These are phyloP conservation scores for Montipora foliosa DNA, from an alignment of 64 coral and sea anemone species.

Conservation along the genomic window DNA sequence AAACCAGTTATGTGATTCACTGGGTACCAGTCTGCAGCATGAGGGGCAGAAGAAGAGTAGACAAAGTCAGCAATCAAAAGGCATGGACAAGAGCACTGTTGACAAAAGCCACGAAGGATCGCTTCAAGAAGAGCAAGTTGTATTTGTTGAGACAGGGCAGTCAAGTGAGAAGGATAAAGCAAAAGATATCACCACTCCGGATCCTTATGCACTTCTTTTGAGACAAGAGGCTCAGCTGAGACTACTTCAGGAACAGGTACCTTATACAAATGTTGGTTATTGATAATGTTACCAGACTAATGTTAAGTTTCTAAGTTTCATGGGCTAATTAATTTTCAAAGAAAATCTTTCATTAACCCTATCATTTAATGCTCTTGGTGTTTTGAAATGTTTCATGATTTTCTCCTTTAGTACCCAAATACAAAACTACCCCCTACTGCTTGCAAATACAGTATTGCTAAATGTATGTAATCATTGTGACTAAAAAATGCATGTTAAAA, in stretches of 20 bases:
- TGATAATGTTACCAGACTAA: no score
- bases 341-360: no score
- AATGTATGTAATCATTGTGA: no score
- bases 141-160: not conserved
- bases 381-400: no score
- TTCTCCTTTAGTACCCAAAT: no score
- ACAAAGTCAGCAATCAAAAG: not conserved
- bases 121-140: not conserved
- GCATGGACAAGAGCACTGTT: not conserved
- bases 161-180: not conserved
- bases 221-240: slow-evolving; percentile 81
- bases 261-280: not conserved
- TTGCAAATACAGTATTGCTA: no score
- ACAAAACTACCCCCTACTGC: no score
- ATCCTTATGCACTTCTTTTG: slow-evolving; percentile 77
- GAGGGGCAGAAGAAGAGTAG: not conserved
- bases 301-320: no score
- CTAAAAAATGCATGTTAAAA: no score
- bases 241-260: slow-evolving; percentile 84
- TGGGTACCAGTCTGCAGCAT: not conserved
- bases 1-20: not conserved
- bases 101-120: not conserved
- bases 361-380: no score
- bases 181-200: slow-evolving; percentile 23
- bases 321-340: no score